These are phyloP conservation scores for Macropis europaea DNA, from an alignment of 2,888 invertebrate genomes.

Conservation along the genomic window DNA sequence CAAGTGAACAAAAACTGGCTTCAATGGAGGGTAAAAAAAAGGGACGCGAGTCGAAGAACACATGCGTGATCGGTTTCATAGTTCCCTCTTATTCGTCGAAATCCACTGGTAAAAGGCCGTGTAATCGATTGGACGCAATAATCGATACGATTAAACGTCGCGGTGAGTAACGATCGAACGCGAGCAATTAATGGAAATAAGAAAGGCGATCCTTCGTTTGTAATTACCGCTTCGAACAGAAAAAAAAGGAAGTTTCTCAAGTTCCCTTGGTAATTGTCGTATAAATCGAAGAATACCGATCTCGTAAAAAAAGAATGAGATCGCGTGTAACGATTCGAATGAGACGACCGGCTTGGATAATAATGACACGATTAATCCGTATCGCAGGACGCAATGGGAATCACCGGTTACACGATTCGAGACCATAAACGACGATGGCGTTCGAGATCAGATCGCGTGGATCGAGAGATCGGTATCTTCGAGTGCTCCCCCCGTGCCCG, in stretches of 20 bases:
- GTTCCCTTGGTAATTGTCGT: neutral
- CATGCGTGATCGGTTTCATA: too few relatives aligned
- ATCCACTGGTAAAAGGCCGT: too few relatives aligned
- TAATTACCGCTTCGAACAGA: slow-evolving; percentile 3
- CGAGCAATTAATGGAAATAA: slow-evolving; percentile 18
- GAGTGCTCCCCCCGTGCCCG: slow-evolving; percentile 44
- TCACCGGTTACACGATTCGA: slow-evolving; percentile 59
- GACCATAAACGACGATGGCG: slow-evolving; percentile 39
- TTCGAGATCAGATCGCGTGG: slow-evolving; percentile 44
- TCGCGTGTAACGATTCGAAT: slow-evolving; percentile 13
- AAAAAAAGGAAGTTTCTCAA: too few relatives aligned
- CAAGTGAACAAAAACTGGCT: too few relatives aligned
- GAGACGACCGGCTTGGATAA: slow-evolving; percentile 46
- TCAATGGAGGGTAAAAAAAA: too few relatives aligned
- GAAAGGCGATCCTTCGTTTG: neutral
- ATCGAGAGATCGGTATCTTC: slow-evolving; percentile 64
- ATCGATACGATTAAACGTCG: neutral
- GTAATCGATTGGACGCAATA: slow-evolving; percentile 22
- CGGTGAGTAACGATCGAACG: neutral
- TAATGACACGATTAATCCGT: slow-evolving; percentile 71
- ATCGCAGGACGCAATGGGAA: slow-evolving; percentile 60
- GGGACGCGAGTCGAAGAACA: too few relatives aligned
- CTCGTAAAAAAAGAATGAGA: neutral
- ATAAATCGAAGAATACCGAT: slow-evolving; percentile 1
- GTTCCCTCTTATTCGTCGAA: too few relatives aligned